Evolutionary conservation across 2,888 invertebrate genomes (phyloP).

Genomic region (Aethes cnicana): DNA sequence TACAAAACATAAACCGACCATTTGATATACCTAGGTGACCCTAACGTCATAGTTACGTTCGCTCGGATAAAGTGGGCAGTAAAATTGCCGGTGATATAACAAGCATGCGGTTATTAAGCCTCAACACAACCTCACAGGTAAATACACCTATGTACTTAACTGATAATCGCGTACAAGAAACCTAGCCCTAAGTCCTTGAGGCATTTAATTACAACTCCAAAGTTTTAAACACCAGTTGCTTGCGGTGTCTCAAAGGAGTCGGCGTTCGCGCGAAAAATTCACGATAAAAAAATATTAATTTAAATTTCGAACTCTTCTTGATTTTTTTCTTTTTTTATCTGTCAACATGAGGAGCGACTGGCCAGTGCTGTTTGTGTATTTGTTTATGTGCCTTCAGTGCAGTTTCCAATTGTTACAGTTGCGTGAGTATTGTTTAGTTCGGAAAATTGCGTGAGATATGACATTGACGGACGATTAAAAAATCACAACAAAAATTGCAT

Average conservation of each 20-base stretch:
- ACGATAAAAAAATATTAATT: conserved; percentile 33
- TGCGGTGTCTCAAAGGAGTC: conserved; percentile 32
- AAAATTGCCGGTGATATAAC: neutral
- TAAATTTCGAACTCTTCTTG: conserved; percentile 37
- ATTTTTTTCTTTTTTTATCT: conserved; percentile 6
- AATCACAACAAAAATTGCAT: too few species aligned
- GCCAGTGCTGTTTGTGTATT: conserved; percentile 44
- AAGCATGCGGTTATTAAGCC: neutral
- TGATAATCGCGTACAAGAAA: conserved; percentile 39
- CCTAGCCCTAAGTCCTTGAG: conserved; percentile 64
- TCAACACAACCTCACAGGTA: neutral
- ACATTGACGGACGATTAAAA: conserved; percentile 9
- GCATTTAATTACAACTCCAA: conserved; percentile 62
- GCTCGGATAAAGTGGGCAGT: too few species aligned
- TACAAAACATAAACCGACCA: too few species aligned
- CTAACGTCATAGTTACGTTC: too few species aligned
- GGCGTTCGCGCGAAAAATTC: conserved; percentile 50
- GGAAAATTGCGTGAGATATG: neutral
- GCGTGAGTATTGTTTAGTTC: conserved; percentile 56
- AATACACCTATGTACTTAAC: conserved; percentile 5
- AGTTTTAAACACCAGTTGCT: conserved; percentile 40
- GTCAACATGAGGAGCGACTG: conserved; percentile 33
- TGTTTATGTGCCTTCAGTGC: conserved; percentile 58
- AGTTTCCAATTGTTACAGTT: conserved; percentile 65
- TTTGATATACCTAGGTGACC: too few species aligned